Conservation (phyloP, 2,888 invertebrate species). For the Serrognathus titanus region DNA sequence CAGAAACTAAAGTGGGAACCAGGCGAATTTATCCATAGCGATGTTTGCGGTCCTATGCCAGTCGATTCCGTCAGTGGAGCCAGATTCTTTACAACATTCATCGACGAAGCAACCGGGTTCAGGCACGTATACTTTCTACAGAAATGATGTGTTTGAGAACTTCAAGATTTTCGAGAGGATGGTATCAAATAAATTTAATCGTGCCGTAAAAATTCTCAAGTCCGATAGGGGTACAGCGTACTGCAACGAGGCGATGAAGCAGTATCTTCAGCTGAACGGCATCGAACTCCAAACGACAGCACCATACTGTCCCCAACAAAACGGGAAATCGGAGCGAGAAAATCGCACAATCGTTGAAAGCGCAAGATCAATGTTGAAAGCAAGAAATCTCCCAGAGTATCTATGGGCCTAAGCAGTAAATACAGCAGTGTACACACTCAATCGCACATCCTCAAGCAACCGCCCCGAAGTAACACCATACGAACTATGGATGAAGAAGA, state of each 20-base stretch:
- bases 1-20: neutral
- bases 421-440: conserved; percentile 36
- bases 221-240: conserved; percentile 19
- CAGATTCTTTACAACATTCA: conserved; percentile 22
- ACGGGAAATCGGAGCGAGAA: conserved; percentile 35
- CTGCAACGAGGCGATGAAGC: conserved; percentile 7
- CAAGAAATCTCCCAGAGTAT: conserved; percentile 26
- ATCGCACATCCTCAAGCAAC: conserved; percentile 26
- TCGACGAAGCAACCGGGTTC: conserved; percentile 22
- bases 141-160: conserved; percentile 17
- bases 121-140: conserved; percentile 20
- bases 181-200: conserved; percentile 4
- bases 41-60: conserved; percentile 20
- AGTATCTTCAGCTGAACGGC: conserved; percentile 22
- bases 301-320: conserved; percentile 33
- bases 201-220: conserved; percentile 12
- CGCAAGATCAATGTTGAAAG: conserved; percentile 35
- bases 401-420: conserved; percentile 42
- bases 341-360: conserved; percentile 37
- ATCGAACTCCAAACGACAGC: conserved; percentile 28
- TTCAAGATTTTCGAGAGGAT: conserved; percentile 8
- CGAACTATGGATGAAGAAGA: conserved; percentile 22
- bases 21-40: conserved; percentile 20
- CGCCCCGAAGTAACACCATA: conserved; percentile 19
- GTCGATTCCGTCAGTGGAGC: conserved; percentile 12